These are phyloP conservation scores for Pterobdella sp. DNA, from an alignment of 2,888 invertebrate species.

Conservation along the genomic window DNA sequence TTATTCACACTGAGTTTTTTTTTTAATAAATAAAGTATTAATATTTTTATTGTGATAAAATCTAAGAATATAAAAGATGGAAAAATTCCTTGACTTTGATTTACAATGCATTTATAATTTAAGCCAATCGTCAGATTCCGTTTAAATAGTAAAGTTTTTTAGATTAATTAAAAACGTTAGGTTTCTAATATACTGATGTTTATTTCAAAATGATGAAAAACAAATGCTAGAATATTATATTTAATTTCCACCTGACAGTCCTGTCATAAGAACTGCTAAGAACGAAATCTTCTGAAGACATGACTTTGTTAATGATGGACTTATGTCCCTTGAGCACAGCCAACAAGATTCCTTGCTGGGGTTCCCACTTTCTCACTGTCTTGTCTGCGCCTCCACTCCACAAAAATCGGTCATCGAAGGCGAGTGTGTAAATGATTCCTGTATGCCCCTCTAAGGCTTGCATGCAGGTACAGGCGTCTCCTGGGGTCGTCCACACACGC, in stretches of 20 bases:
- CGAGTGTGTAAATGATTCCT: slow-evolving; percentile 53
- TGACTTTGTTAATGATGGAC: slow-evolving; percentile 52
- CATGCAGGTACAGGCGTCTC: slow-evolving; percentile 52
- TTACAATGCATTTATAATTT: too few relatives aligned
- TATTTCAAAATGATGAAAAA: neutral
- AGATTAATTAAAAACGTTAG: too few relatives aligned
- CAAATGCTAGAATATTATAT: too few relatives aligned
- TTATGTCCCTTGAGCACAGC: slow-evolving; percentile 52
- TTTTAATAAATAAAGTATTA: too few relatives aligned
- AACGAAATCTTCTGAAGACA: slow-evolving; percentile 52
- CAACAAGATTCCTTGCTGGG: slow-evolving; percentile 53
- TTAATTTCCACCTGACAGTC: slow-evolving; percentile 45
- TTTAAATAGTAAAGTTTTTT: too few relatives aligned
- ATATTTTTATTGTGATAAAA: too few relatives aligned
- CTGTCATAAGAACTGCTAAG: slow-evolving; percentile 50
- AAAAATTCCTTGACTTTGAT: too few relatives aligned
- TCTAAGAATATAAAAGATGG: too few relatives aligned
- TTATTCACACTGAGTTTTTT: too few relatives aligned
- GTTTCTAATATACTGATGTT: neutral
- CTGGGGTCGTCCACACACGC: slow-evolving; percentile 53
- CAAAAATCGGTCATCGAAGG: slow-evolving; percentile 52
- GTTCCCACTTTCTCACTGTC: slow-evolving; percentile 55
- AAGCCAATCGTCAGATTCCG: too few relatives aligned
- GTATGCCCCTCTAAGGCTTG: slow-evolving; percentile 52
- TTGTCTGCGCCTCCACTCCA: slow-evolving; percentile 54